Evolutionary conservation across 2,888 invertebrate genomes (phyloP).

Genomic region (Meiosimyza platycephala): DNA sequence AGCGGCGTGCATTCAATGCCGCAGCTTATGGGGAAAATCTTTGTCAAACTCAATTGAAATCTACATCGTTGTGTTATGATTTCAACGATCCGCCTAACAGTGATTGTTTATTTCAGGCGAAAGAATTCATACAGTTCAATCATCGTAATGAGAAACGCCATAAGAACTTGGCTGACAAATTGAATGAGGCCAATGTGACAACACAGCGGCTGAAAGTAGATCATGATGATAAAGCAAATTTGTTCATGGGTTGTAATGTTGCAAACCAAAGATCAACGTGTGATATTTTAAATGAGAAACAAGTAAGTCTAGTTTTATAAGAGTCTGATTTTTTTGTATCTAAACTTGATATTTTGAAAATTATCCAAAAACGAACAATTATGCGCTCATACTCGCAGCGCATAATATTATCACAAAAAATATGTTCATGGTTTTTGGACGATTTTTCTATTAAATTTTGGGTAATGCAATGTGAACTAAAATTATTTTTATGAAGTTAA

Average conservation of each 20-base stretch:
- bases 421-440: no score
- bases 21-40: conserved; percentile 4
- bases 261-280: conserved; percentile 57
- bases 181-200: conserved; percentile 16
- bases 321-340: no score
- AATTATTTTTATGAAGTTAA: no score
- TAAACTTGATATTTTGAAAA: no score
- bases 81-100: conserved; percentile 40
- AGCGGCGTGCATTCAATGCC: conserved; percentile 45
- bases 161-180: conserved; percentile 22
- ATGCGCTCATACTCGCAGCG: no score
- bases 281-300: conserved; percentile 57
- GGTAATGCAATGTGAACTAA: no score
- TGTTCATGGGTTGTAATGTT: conserved; percentile 30
- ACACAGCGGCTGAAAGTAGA: not conserved
- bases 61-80: conserved; percentile 44
- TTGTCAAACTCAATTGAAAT: conserved; percentile 41
- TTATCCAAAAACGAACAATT: no score
- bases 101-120: conserved; percentile 19
- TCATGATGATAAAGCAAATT: not conserved
- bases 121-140: conserved; percentile 12
- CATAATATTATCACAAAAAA: no score
- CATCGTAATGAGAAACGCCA: conserved; percentile 17
- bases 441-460: no score
- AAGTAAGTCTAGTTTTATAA: conserved; percentile 46